Base-by-base conservation (phyloP, 2,113 vertebrate species). In the Geococcyx californianus region DNA sequence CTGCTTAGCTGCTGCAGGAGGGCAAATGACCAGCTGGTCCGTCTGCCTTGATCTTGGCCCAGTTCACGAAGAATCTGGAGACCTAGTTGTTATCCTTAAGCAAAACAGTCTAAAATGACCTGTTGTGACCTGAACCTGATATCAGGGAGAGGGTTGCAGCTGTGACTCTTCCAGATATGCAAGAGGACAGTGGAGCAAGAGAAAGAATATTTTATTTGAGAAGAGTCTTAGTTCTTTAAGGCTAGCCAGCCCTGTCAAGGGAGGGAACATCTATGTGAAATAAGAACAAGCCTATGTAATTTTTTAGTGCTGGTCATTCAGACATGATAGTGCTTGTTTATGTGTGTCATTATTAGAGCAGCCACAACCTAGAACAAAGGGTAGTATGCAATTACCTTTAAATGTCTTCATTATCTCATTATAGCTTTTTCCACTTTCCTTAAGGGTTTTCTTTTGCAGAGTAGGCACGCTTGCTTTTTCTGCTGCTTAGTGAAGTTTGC, bases 401-500 rank as follows among this genome's bases (percentile, higher is more conserved):
- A 45, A 33, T 90, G 58, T 70, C 55, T 83, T 90, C 60, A 86
- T 84, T 83, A 60, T 29, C 45, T 87, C 3, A 0, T 79, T 87
- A 83, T 69, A 9, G 56, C 34, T 73, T 88, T 84, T 94, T 51
- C 72, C 47, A 83, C 47, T 29, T 93, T 91, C 55, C 88, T 66
- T 54, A 64, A 76, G 91, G 45, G 7, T 73, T 95, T 84, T 95
- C 25, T 94, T 96, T 54, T 87, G 64, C 81, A 80, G 64, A 77
- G 42, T 89, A 84, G 76, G 80, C 78, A 87, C 4, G 1, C 63
- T 93, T 92, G 45, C 17, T 3, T 5, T 45, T 96, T 69, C 34
- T 92, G 68, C 80, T 90, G 44, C 67, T 69, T 86, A 34, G 8
- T 68, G 55, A 88, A 67, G 28, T 52, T 75, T 81, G 33, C 38